These are phyloP conservation scores for Balearica regulorum DNA, from an alignment of 2,797 vertebrate genomes.

Conservation along the genomic window DNA sequence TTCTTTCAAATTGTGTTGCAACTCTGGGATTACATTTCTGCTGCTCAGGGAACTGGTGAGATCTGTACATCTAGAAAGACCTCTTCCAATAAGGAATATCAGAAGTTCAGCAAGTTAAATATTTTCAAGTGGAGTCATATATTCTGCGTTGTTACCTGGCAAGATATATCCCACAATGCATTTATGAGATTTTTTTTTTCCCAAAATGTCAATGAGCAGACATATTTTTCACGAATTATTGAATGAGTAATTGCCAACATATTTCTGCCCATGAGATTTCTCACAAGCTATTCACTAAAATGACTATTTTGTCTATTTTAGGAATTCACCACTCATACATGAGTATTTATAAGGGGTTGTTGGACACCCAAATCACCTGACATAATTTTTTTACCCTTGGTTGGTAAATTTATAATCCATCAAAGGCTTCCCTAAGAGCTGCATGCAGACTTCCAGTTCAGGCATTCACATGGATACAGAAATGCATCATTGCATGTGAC, in stretches of 20 bases:
- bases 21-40: not conserved
- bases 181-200: not conserved
- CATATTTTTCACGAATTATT: slow-evolving; percentile 27
- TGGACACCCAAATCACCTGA: slow-evolving; percentile 14
- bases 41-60: not conserved
- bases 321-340: not conserved
- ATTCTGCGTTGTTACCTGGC: not conserved
- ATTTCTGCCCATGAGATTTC: not conserved
- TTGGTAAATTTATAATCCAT: not conserved
- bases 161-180: not conserved
- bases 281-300: slow-evolving; percentile 8
- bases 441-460: not conserved
- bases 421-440: not conserved
- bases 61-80: not conserved
- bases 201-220: not conserved
- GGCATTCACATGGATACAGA: slow-evolving; percentile 7
- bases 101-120: not conserved
- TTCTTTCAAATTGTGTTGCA: not conserved
- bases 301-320: not conserved
- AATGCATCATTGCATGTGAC: slow-evolving; percentile 11
- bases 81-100: not conserved
- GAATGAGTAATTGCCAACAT: slow-evolving; percentile 10
- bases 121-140: not conserved
- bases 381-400: not conserved
- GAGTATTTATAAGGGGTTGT: not conserved